Evolutionary conservation across 1,140 invertebrate species (phyloP).

Genomic region (Caenorhabditis remanei): DNA sequence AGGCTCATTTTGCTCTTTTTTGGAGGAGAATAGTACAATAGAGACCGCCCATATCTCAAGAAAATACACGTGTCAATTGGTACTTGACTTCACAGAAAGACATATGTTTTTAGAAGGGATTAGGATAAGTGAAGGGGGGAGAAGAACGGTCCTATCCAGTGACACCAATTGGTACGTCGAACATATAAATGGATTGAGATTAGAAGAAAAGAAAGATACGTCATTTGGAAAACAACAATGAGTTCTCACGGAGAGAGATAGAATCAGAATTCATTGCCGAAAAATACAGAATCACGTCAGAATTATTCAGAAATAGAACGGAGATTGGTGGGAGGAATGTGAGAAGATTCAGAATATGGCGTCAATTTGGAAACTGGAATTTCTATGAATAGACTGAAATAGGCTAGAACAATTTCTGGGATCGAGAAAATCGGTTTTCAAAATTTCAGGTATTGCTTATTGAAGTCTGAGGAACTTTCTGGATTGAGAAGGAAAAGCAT

Average conservation of each 20-base stretch:
- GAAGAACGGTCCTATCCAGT: not conserved
- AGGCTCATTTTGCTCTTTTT: not conserved
- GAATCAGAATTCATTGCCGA: not conserved
- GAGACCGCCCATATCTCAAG: not conserved
- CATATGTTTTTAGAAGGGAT: slow-evolving; percentile 53
- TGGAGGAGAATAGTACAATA: not conserved
- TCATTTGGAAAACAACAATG: not conserved
- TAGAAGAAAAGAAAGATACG: not conserved
- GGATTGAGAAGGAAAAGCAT: no score
- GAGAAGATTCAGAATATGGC: no score
- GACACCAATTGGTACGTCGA: slow-evolving; percentile 38
- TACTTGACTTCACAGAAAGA: slow-evolving; percentile 1
- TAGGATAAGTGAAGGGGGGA: slow-evolving; percentile 5
- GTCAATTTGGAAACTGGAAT: no score
- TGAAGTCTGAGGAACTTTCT: no score
- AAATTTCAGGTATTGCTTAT: no score
- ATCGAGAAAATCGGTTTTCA: no score
- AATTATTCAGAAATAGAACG: not conserved
- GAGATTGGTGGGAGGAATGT: no score
- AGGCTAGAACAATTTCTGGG: no score
- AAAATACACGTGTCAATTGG: slow-evolving; percentile 48
- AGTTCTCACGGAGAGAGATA: not conserved
- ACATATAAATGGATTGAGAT: not conserved
- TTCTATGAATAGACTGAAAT: no score
- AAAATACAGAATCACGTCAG: slow-evolving; percentile 20